Conservation (phyloP, 2,797 vertebrate species). For the Anomalospiza imberbis region DNA sequence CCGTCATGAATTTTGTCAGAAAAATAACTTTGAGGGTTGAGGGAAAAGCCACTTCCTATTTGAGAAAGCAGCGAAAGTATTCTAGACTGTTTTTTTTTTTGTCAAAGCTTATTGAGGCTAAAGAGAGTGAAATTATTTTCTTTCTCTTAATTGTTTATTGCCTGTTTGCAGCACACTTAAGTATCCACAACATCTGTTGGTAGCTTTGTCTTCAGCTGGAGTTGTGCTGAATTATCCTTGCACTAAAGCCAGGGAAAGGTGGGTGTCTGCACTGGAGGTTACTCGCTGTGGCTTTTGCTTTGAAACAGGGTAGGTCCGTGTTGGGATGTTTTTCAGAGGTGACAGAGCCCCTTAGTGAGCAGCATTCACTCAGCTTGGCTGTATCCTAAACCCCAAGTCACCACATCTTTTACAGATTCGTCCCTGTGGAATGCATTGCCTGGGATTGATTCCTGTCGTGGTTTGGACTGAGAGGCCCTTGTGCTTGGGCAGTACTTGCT, state of each 20-base stretch:
- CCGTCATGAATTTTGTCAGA: neutral
- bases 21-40: neutral
- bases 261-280: neutral
- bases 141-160: neutral
- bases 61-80: neutral
- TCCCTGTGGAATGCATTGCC: accelerated
- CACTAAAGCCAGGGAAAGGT: neutral
- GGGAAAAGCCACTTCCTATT: neutral
- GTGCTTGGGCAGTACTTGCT: neutral
- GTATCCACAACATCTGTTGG: accelerated
- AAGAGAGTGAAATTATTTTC: neutral
- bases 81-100: neutral
- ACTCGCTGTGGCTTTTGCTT: neutral
- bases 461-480: neutral
- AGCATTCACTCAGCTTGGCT: neutral
- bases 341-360: neutral
- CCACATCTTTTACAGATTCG: no score
- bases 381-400: neutral
- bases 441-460: neutral
- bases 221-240: neutral
- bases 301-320: neutral
- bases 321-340: neutral
- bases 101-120: neutral
- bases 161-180: neutral
- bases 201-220: neutral